These are phyloP conservation scores for Excalfactoria chinensis DNA, from an alignment of 2,113 vertebrate genomes.

Conservation along the genomic window DNA sequence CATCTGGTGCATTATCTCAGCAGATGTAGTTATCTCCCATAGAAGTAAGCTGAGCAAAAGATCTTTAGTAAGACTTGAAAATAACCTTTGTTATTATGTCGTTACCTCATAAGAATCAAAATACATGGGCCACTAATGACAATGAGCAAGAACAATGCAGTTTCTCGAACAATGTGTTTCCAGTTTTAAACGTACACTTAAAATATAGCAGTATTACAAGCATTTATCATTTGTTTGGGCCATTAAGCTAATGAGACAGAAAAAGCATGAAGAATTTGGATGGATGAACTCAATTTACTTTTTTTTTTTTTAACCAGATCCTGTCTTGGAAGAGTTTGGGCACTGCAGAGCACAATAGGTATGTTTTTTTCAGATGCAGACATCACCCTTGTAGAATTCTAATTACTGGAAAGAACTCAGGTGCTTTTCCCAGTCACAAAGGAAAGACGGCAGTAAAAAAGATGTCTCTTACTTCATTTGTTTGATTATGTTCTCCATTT, in stretches of 20 bases:
- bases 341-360: neutral
- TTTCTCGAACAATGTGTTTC: slow-evolving; percentile 36
- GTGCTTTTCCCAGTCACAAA: neutral
- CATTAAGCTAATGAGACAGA: slow-evolving; percentile 35
- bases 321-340: neutral
- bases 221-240: slow-evolving; percentile 53
- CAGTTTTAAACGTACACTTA: slow-evolving; percentile 29
- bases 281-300: slow-evolving; percentile 28
- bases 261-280: slow-evolving; percentile 28
- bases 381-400: neutral
- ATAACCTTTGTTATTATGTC: slow-evolving; percentile 51
- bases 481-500: neutral
- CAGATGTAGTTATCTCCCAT: slow-evolving; percentile 32
- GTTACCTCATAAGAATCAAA: slow-evolving; percentile 31
- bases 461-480: neutral
- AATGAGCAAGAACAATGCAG: slow-evolving; percentile 32
- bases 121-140: slow-evolving; percentile 7
- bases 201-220: slow-evolving; percentile 20
- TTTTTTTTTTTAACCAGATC: neutral
- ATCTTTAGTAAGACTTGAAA: slow-evolving; percentile 5
- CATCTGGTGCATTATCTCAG: slow-evolving; percentile 45
- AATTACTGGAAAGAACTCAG: neutral
- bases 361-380: neutral
- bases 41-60: slow-evolving; percentile 24
- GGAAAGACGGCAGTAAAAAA: neutral